Percentiles rank a stretch among this genome's conserved stretches.
Evolutionary conservation across 2,888 invertebrate genomes (phyloP).

Genomic region (Rhimphoctona megacephalus): DNA sequence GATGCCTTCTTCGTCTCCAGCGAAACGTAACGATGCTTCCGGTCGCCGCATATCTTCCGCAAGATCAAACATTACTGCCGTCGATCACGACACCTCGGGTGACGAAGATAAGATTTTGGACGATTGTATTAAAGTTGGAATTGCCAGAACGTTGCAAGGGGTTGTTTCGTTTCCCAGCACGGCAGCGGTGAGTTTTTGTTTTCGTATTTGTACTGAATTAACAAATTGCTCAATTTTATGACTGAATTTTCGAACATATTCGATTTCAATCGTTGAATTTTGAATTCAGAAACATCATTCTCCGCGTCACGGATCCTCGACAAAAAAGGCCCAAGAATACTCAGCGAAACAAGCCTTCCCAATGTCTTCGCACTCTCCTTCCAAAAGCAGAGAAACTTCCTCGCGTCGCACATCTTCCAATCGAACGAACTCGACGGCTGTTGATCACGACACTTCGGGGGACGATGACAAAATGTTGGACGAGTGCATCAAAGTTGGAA

Average conservation of each 20-base stretch:
- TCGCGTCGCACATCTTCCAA: background rate
- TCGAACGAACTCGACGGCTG: background rate
- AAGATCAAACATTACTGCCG: background rate
- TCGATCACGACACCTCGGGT: slow-evolving; percentile 86
- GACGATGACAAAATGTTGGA: slow-evolving; percentile 87
- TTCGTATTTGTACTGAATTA: background rate
- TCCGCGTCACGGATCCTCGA: slow-evolving; percentile 39
- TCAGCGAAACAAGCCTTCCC: slow-evolving; percentile 28
- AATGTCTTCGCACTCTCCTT: background rate
- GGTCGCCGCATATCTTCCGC: slow-evolving; percentile 29
- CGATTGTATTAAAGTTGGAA: slow-evolving; percentile 89
- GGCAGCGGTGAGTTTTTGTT: background rate
- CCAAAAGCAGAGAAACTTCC: background rate
- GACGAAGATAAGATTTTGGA: slow-evolving; percentile 88
- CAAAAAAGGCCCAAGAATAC: slow-evolving; percentile 39
- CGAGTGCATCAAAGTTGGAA: slow-evolving; percentile 89
- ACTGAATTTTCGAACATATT: background rate
- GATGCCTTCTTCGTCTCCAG: slow-evolving; percentile 6
- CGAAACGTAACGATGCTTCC: slow-evolving; percentile 41
- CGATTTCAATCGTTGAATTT: background rate
- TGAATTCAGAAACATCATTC: slow-evolving; percentile 41
- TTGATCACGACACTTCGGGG: slow-evolving; percentile 36
- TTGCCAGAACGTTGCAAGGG: slow-evolving; percentile 84
- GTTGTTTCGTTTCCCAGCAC: slow-evolving; percentile 22
- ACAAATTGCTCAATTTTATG: background rate